Evolutionary conservation across 1,140 invertebrate genomes (phyloP).

Genomic region (Caenorhabditis tropicalis): DNA sequence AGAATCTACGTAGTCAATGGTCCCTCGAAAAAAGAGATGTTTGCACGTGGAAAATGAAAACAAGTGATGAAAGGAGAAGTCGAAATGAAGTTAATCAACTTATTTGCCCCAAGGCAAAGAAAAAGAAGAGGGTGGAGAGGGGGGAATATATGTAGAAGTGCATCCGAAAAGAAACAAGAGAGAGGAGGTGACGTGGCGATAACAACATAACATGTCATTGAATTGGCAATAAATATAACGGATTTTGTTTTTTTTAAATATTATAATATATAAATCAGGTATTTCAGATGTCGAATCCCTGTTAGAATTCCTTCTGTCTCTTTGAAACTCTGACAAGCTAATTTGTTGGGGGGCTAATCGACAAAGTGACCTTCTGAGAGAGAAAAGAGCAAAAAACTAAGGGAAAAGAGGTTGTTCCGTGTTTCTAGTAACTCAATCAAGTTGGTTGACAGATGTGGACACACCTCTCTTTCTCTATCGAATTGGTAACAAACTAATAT

Average conservation of each 20-base stretch:
- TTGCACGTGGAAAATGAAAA: not conserved
- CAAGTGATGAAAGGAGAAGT: not conserved
- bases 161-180: too few species aligned
- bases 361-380: not conserved
- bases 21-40: not conserved
- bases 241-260: not conserved
- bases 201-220: not conserved
- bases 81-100: constrained; percentile 33
- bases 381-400: constrained; percentile 9
- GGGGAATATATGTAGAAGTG: not conserved
- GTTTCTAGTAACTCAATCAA: constrained; percentile 22
- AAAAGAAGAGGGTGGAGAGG: not conserved
- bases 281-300: too few species aligned
- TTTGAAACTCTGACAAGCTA: too few species aligned
- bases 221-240: not conserved
- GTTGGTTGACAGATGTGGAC: not conserved
- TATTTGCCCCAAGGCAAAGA: constrained; percentile 3
- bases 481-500: not conserved
- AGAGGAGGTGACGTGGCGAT: not conserved
- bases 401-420: not conserved
- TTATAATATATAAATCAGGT: too few species aligned
- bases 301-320: too few species aligned
- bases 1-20: not conserved
- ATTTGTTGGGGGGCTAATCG: not conserved
- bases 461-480: not conserved